Percentiles rank a stretch among this genome's conserved stretches.
Conservation (phyloP, 1,140 invertebrate genomes). For the Wiebesia pumilae region DNA sequence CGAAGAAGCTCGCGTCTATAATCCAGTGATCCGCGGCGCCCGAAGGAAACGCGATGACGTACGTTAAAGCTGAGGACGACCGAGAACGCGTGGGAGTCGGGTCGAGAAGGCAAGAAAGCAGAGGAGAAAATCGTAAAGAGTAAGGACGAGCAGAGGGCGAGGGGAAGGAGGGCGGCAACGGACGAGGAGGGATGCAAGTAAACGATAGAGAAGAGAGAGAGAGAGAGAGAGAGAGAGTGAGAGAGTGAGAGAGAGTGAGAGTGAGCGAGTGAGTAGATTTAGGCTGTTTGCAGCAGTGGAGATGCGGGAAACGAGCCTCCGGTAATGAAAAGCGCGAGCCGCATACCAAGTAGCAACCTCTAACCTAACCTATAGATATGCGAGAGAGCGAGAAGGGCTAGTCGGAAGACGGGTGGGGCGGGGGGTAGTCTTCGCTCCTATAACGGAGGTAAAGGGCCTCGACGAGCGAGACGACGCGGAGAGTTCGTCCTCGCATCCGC, state of each 20-base stretch:
- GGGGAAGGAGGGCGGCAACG: no score
- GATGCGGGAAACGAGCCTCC: constrained; percentile 70
- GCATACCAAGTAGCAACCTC: constrained; percentile 75
- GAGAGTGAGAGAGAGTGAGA: background rate
- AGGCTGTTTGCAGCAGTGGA: constrained; percentile 72
- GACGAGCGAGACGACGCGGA: constrained; percentile 47
- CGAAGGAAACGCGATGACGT: background rate
- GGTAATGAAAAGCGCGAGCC: constrained; percentile 76
- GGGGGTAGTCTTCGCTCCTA: background rate
- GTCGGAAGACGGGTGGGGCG: background rate
- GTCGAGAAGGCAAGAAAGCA: background rate
- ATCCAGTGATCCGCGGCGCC: background rate
- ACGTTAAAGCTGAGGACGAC: background rate
- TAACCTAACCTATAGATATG: constrained; percentile 68
- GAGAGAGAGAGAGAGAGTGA: background rate
- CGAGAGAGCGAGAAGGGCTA: background rate
- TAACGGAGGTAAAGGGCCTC: constrained; percentile 51
- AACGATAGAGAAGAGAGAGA: constrained; percentile 47
- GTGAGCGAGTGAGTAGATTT: constrained; percentile 68
- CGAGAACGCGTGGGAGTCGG: background rate
- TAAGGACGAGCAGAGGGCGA: background rate
- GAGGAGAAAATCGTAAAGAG: constrained; percentile 39
- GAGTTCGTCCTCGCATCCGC: background rate
- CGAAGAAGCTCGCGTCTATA: background rate
- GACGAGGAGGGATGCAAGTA: constrained; percentile 15